phyloP scores from a whole-genome alignment of 2,113 vertebrate species.

The Egretta garzetta region DNA sequence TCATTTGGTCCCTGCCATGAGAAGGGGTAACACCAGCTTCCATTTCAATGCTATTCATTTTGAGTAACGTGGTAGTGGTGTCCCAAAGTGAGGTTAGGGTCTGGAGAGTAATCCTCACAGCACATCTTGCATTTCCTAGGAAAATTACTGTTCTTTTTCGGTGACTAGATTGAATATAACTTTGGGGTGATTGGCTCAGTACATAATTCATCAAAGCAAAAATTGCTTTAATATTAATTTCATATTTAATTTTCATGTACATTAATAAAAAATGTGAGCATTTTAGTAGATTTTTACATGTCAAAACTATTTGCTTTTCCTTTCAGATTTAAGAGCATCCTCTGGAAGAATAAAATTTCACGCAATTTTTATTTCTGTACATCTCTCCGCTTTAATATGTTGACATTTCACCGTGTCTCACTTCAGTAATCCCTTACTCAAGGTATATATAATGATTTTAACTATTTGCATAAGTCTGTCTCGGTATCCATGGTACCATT shows the following conservation, averaged over 20 bases:
- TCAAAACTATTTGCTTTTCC: background rate
- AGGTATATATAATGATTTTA: background rate
- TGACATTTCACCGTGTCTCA: background rate
- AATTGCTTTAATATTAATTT: background rate
- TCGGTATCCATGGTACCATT: background rate
- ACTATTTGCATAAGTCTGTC: background rate
- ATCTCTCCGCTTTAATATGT: background rate
- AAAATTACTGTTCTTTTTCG: background rate
- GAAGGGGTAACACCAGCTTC: background rate
- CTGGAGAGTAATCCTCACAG: background rate
- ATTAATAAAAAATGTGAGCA: background rate
- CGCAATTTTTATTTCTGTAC: background rate
- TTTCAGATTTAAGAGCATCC: background rate
- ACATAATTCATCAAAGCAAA: conserved; percentile 35
- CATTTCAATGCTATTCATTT: background rate
- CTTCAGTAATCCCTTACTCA: background rate
- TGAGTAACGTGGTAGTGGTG: background rate
- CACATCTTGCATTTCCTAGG: background rate
- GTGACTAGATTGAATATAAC: background rate
- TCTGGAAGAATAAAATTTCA: background rate
- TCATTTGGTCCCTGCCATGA: accelerated
- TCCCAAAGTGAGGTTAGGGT: background rate
- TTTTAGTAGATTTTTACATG: background rate
- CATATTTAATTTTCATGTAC: background rate
- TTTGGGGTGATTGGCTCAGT: background rate